Evolutionary conservation across 2,797 vertebrate genomes (phyloP).

Genomic region (Pogonophryne albipinna): DNA sequence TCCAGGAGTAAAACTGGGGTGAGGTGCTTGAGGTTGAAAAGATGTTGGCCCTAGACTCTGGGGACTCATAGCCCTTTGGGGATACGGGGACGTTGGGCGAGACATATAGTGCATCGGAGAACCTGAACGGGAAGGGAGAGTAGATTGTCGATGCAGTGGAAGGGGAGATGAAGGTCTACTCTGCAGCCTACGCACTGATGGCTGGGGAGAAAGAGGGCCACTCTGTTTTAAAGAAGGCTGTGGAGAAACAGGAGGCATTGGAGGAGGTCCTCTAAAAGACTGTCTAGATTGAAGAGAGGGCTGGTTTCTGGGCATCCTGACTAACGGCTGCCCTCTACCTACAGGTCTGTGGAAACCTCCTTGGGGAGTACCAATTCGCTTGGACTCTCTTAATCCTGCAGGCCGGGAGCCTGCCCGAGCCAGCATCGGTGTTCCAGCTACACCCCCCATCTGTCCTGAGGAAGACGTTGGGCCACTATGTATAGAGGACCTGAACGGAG

Average conservation of each 20-base stretch:
- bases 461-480: conserved; percentile 67
- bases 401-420: conserved; percentile 76
- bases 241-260: conserved; percentile 64
- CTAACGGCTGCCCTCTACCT: conserved; percentile 86
- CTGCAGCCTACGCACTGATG: conserved; percentile 68
- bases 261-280: conserved; percentile 77
- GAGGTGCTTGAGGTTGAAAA: conserved; percentile 55
- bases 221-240: conserved; percentile 76
- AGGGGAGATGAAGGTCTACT: conserved; percentile 64
- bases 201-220: conserved; percentile 72
- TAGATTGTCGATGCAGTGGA: conserved; percentile 46
- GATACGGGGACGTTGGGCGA: conserved; percentile 63
- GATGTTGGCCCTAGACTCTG: conserved; percentile 63
- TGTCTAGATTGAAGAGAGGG: conserved; percentile 77
- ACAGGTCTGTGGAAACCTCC: conserved; percentile 80
- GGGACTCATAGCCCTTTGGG: conserved; percentile 69
- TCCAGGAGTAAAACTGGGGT: conserved; percentile 46
- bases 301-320: conserved; percentile 80
- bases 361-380: conserved; percentile 69
- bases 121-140: conserved; percentile 63
- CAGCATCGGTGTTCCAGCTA: conserved; percentile 72
- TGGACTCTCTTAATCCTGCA: conserved; percentile 75
- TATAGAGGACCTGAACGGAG: conserved; percentile 84
- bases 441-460: conserved; percentile 62
- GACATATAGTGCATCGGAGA: conserved; percentile 72